Evolutionary conservation across 2,888 invertebrate genomes (phyloP), one percentile per base, ranked within the genome.

Genomic region (Pristionchus fissidentatus): DNA sequence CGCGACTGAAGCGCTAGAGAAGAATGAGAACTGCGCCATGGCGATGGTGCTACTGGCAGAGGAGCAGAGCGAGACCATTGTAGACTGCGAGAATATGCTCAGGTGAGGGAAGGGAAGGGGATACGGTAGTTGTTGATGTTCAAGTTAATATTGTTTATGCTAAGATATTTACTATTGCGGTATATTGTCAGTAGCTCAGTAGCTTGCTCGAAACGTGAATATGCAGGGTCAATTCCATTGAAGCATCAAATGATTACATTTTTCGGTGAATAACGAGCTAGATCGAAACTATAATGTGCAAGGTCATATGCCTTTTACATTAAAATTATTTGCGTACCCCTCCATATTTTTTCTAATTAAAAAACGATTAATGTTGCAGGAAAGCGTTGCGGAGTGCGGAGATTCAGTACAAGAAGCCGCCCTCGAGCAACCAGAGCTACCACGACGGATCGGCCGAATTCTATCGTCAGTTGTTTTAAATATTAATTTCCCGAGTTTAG

Each of bases 11-110:
- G 83, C 83, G 32, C 41, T 83, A 1, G 73, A 70, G 66, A 84
- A 85, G 78, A 75, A 70, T 35, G 79, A 62, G 87, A 93, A 94
- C 78, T 98, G 97, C 94, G 96, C 97, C 0, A 95, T 97, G 41
- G 98, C 98, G 35, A 95, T 97, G 92, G 96, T 98, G 91, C 94
- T 98, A 88, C 94, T 98, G 57, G 98, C 98, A 3, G 98, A 98
- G 93, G 98, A 98, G 93, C 97, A 98, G 93, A 96, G 97, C 49
- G 95, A 96, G 85, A 97, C 97, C 32, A 97, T 98, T 86, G 92
- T 95, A 10, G 97, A 98, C 26, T 90, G 88, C 41, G 91, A 90
- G 84, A 84, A 83, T 29, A 86, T 89, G 85, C 82, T 92, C 19
- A 88, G 85, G 89, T 90, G 75, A 52, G 75, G 32, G 62, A n/a